Evolutionary conservation across 2,888 invertebrate genomes (phyloP).

Genomic region (Drosophila neonasuta): DNA sequence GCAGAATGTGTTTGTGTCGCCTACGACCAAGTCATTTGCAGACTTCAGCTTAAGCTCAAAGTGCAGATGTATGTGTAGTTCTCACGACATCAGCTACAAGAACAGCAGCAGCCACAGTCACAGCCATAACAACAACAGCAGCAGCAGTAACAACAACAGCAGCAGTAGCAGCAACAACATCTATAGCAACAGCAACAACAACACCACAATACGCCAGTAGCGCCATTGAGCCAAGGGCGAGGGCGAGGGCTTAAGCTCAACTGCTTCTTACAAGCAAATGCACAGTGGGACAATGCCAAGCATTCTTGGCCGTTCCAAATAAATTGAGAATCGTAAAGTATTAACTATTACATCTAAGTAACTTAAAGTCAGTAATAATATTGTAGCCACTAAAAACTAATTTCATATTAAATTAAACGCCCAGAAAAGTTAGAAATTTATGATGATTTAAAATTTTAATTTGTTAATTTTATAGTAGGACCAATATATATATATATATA

Average conservation of each 20-base stretch:
- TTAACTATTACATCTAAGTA: too few species aligned
- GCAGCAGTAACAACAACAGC: slow-evolving; percentile 43
- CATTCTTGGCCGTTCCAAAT: neutral
- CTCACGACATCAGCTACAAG: slow-evolving; percentile 59
- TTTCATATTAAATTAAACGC: too few species aligned
- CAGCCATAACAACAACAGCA: slow-evolving; percentile 2
- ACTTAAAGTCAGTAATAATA: too few species aligned
- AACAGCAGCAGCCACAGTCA: slow-evolving; percentile 15
- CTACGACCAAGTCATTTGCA: slow-evolving; percentile 60
- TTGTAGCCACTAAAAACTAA: too few species aligned
- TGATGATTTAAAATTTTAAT: too few species aligned
- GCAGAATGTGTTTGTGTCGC: slow-evolving; percentile 64
- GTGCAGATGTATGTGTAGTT: slow-evolving; percentile 57
- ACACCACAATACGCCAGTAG: slow-evolving; percentile 52
- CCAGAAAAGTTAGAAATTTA: too few species aligned
- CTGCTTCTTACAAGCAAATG: slow-evolving; percentile 14
- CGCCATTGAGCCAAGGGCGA: slow-evolving; percentile 44
- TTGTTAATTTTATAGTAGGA: too few species aligned
- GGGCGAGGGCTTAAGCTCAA: slow-evolving; percentile 7
- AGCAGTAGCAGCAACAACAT: slow-evolving; percentile 23
- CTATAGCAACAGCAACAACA: slow-evolving; percentile 17
- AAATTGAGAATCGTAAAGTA: too few species aligned
- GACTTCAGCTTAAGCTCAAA: slow-evolving; percentile 20
- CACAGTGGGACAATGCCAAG: slow-evolving; percentile 13
- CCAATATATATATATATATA: too few species aligned